Evolutionary conservation across 1,140 invertebrate genomes (phyloP).

Genomic region (Ceratina calcarata): DNA sequence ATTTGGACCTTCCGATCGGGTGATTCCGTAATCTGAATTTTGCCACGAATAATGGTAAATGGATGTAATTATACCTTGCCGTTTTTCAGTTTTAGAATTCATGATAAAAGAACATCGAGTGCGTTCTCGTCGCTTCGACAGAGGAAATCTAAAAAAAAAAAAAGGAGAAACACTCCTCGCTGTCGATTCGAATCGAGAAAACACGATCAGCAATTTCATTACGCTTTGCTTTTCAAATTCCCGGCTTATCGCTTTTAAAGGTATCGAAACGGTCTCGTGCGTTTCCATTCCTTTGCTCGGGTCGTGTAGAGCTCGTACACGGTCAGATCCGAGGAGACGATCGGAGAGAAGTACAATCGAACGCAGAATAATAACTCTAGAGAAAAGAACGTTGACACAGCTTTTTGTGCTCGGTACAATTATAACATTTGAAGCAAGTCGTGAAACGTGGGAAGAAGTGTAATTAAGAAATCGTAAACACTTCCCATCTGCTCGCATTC

Average conservation of each 20-base stretch:
- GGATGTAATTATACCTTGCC: not conserved
- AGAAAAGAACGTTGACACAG: constrained; percentile 7
- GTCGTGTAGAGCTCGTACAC: too few species aligned
- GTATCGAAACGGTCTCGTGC: too few species aligned
- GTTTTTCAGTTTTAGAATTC: not conserved
- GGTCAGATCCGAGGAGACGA: not conserved
- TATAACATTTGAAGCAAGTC: constrained; percentile 8
- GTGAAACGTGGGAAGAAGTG: not conserved
- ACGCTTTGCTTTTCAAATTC: not conserved
- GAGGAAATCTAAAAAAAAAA: not conserved
- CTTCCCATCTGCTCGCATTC: not conserved
- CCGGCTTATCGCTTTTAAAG: too few species aligned
- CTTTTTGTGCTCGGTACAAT: constrained; percentile 26
- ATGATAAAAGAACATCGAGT: not conserved
- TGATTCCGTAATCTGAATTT: constrained; percentile 6
- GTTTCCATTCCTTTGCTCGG: too few species aligned
- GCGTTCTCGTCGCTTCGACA: not conserved
- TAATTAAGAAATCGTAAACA: not conserved
- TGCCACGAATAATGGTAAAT: not conserved
- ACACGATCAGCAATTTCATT: not conserved
- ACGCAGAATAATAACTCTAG: not conserved
- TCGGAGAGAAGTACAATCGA: constrained; percentile 20
- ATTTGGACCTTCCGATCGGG: not conserved
- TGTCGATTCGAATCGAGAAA: constrained; percentile 10
- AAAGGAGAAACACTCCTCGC: not conserved